phyloP scores from a whole-genome alignment of 2,113 vertebrate genomes.

The Peromyscus leucopus region DNA sequence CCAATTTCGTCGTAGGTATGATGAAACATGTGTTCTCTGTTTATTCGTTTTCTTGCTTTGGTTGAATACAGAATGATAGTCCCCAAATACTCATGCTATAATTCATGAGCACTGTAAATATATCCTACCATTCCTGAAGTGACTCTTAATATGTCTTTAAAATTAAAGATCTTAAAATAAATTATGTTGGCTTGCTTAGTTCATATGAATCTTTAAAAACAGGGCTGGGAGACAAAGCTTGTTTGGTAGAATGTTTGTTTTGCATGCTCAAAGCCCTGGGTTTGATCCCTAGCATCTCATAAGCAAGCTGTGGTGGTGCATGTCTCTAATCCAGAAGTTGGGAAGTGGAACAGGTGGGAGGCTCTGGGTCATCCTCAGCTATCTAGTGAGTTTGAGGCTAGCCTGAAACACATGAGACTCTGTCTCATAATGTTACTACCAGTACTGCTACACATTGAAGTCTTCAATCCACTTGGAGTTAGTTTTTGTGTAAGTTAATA shows the following conservation, averaged over 20 bases:
- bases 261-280: background rate
- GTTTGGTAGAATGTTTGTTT: background rate
- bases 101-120: background rate
- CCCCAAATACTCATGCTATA: background rate
- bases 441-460: background rate
- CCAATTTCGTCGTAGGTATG: conserved; percentile 93
- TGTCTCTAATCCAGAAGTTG: background rate
- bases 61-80: background rate
- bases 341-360: background rate
- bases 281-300: background rate
- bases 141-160: background rate
- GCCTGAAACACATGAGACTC: background rate
- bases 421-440: background rate
- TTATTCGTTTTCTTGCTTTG: conserved; percentile 91
- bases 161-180: background rate
- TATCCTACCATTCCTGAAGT: background rate
- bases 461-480: background rate
- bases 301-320: background rate
- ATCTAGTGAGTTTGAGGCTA: background rate
- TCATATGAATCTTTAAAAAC: background rate
- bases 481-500: background rate
- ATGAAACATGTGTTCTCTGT: conserved; percentile 87
- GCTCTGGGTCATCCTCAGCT: background rate
- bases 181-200: background rate
- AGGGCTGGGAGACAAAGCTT: background rate